A percentile compares a stretch with the other conserved stretches of the same genome.
These are phyloP conservation scores for Pherbina coryleti DNA, from an alignment of 2,888 invertebrate genomes.

Conservation along the genomic window DNA sequence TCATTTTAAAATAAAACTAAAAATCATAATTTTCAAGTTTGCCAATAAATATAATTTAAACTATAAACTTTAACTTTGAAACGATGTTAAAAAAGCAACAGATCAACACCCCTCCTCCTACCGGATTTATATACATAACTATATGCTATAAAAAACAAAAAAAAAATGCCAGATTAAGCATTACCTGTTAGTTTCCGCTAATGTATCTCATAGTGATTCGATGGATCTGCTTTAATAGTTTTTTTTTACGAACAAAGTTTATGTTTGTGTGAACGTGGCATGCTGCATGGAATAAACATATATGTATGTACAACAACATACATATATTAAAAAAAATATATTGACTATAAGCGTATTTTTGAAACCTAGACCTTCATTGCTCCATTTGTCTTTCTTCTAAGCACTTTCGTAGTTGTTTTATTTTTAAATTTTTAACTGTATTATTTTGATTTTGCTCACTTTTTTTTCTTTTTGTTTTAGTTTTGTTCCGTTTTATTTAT, in stretches of 20 bases:
- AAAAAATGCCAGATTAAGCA: neutral
- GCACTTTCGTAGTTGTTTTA: constrained; percentile 1
- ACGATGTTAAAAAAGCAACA: constrained; percentile 57
- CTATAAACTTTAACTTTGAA: constrained; percentile 35
- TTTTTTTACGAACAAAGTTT: constrained; percentile 47
- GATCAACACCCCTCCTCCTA: constrained; percentile 70
- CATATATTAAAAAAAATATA: neutral
- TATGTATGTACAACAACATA: neutral
- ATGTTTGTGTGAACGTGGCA: constrained; percentile 56
- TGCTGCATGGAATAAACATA: constrained; percentile 60
- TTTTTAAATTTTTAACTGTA: constrained; percentile 33
- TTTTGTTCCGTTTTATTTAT: constrained; percentile 17
- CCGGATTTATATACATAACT: neutral
- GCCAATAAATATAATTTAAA: constrained; percentile 46
- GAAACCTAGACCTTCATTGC: neutral
- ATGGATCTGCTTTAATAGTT: constrained; percentile 37
- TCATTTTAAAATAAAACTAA: constrained; percentile 8
- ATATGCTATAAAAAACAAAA: neutral
- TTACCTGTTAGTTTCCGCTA: neutral
- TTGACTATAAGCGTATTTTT: neutral
- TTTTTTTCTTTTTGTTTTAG: constrained; percentile 17
- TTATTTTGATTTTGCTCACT: constrained; percentile 7
- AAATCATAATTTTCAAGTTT: constrained; percentile 39
- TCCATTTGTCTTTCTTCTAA: neutral
- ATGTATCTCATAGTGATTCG: constrained; percentile 26